Base-by-base conservation (phyloP, 2,113 vertebrate species). In the Nymphicus hollandicus region DNA sequence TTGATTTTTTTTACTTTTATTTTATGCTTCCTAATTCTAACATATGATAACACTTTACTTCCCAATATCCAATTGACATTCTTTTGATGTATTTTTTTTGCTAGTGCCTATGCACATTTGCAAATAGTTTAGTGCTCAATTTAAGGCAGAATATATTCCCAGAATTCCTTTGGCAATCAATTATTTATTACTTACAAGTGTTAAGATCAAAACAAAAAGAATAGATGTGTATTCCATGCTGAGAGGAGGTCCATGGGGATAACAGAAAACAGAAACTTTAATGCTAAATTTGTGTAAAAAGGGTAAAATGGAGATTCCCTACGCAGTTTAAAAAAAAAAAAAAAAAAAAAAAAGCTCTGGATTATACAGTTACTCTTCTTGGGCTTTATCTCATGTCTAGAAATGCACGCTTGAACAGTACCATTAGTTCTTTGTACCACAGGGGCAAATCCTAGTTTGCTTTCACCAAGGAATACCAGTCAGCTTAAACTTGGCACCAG, bases 101-200 rank as follows among this genome's bases (percentile, higher is more conserved):
- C 76, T 86, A 86, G 76, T 95, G 97, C 96, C 97, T 96, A 81
- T 93, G 97, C 95, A 97, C 97, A 95, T 97, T 97, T 97, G 97
- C 96, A 97, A 97, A 98, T 93, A 97, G 96, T 95, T 97, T 94
- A 97, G 97, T 96, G 96, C 95, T 96, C 95, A 96, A 88, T 95
- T 90, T 94, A 97, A 96, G 96, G 94, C 91, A 81, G 97, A 97
- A 95, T 97, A 94, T 96, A 96, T 87, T 97, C 97, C 97, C 97
- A 97, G 93, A 97, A 98, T 97, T 98, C 95, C 97, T 95, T 61
- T 77, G 79, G 88, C 92, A 79, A 97, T 98, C 97, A 97, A 98
- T 98, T 98, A 98, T 98, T 98, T 97, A 98, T 97, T 96, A 92
- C 91, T 97, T 97, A 97, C 96, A 97, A 97, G 97, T 95, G 95